Evolutionary conservation across 2,113 vertebrate species (phyloP), one percentile per base, ranked within the genome.

Genomic region (Indicator indicator): DNA sequence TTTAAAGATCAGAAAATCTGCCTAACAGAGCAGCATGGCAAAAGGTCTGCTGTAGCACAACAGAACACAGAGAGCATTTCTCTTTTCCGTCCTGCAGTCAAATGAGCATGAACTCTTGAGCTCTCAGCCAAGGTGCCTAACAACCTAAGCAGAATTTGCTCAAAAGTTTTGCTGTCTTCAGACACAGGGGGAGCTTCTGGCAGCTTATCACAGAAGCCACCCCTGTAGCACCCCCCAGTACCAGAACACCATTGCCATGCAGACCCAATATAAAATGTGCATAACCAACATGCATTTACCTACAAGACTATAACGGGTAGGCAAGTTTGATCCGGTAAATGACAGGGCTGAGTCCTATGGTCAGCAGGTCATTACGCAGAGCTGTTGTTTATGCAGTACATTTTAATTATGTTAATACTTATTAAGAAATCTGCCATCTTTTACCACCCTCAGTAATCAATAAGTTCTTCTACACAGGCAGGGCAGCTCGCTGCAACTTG

Each of bases 1-100:
- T 92, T 78, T 64, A 90, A 89, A 76, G 52, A 94, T 70, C 18
- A 91, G 30, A 94, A 93, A 85, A 62, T 48, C 69, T 94, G 40
- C 17, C 50, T 72, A 55, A 50, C 59, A 85, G 33, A 84, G 76
- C 24, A 94, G 48, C 16, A 7, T 18, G 28, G 44, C 56, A 83
- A 76, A 91, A 54, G 8, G 3, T 52, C 55, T 74, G 14, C 8
- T 67, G 16, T 20, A 77, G 84, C 55, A 74, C 15, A 92, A 44
- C 5, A 38, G 77, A 50, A 36, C 59, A 73, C 8, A 7, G 33
- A 62, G 76, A 79, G 18, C 33, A 56, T 62, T 91, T 33, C 52
- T 70, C 33, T 74, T 63, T 86, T 59, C 23, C 62, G 16, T 11
- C 15, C 50, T 55, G 28, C 8, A 86, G 73, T 42, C 63, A 70